Conservation (phyloP, 2,113 vertebrate genomes). For the Paramormyrops kingsleyae region DNA sequence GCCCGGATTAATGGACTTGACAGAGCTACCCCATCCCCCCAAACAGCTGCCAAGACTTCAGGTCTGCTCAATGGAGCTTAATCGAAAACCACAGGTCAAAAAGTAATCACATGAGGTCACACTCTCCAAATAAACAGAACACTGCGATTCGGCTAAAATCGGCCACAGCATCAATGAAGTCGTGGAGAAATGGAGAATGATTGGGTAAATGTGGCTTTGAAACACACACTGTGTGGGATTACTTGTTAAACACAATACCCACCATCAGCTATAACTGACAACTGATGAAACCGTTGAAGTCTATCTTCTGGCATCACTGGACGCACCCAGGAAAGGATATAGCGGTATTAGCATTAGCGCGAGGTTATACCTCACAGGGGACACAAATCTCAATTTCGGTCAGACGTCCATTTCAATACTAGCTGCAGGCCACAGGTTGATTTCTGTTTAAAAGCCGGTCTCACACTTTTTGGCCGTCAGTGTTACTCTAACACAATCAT, state of each 20-base stretch:
- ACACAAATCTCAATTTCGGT: not conserved
- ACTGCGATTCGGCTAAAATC: not conserved
- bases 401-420: not conserved
- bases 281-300: not conserved
- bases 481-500: not conserved
- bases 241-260: not conserved
- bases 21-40: not conserved
- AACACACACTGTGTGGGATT: not conserved
- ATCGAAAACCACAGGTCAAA: not conserved
- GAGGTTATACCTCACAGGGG: not conserved
- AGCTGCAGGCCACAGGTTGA: not conserved
- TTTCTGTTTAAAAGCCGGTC: not conserved
- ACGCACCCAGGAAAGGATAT: not conserved
- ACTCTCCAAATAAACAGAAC: not conserved
- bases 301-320: not conserved
- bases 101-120: not conserved
- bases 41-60: not conserved
- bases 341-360: not conserved
- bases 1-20: constrained; percentile 4
- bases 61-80: not conserved
- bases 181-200: not conserved
- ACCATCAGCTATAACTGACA: not conserved
- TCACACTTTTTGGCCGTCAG: not conserved
- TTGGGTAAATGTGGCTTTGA: not conserved
- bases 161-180: not conserved